These are phyloP conservation scores for Pangasius krempfi DNA, from an alignment of 2,797 vertebrate species.

Conservation along the genomic window DNA sequence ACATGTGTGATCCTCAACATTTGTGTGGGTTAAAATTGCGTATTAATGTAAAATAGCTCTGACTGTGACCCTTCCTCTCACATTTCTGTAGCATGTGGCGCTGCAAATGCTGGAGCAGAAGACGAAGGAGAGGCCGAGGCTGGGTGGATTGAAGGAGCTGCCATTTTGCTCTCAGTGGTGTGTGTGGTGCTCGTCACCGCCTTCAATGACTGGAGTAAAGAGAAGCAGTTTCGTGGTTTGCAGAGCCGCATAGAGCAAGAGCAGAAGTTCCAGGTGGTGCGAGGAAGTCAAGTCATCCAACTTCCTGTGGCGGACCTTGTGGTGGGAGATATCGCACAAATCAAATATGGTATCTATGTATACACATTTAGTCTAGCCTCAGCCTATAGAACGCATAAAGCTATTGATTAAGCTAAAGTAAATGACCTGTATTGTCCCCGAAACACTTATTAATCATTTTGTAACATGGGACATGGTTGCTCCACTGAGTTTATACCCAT, in stretches of 20 bases:
- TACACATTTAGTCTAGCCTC: background rate
- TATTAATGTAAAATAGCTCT: conserved; percentile 10
- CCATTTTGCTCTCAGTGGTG: conserved; percentile 94
- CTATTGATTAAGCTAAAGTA: background rate
- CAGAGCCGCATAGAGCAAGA: conserved; percentile 98
- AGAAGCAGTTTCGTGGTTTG: conserved; percentile 96
- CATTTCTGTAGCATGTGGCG: conserved; percentile 78
- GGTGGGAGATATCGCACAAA: conserved; percentile 93
- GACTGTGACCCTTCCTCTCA: background rate
- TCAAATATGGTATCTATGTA: conserved; percentile 89
- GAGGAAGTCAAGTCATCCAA: conserved; percentile 89
- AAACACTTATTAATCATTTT: background rate
- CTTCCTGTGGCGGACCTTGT: conserved; percentile 92
- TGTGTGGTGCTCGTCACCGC: conserved; percentile 97
- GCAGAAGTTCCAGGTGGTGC: conserved; percentile 95
- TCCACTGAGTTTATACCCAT: background rate
- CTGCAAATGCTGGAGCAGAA: conserved; percentile 76
- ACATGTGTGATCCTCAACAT: background rate
- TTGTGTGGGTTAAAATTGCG: background rate
- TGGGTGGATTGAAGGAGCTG: conserved; percentile 97
- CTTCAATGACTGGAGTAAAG: conserved; percentile 99
- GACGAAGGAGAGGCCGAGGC: conserved; percentile 93
- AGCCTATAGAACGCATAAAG: background rate
- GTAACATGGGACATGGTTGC: background rate
- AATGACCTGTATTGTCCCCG: background rate